These are phyloP conservation scores for Notocelia uddmanniana DNA, from an alignment of 2,888 invertebrate species.

Conservation along the genomic window DNA sequence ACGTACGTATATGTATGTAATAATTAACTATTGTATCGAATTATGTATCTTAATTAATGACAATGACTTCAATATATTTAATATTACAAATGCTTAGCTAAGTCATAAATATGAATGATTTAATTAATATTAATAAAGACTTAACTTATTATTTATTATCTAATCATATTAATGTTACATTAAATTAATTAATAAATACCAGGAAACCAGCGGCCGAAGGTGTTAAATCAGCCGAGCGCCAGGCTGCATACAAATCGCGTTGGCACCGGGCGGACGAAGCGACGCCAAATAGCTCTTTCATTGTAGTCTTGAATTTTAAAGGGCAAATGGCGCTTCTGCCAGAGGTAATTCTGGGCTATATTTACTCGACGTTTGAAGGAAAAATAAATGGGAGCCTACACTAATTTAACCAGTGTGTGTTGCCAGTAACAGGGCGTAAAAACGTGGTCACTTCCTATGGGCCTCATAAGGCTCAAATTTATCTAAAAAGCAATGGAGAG, in stretches of 20 bases:
- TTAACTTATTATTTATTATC: conserved; percentile 25
- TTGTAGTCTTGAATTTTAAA: conserved; percentile 45
- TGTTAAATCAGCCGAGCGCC: conserved; percentile 35
- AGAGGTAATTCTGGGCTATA: conserved; percentile 9
- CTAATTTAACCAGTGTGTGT: too few relatives aligned
- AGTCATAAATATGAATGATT: conserved; percentile 11
- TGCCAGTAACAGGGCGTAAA: too few relatives aligned
- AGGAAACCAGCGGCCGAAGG: conserved; percentile 26
- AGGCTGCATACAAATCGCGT: conserved; percentile 41
- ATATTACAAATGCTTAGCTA: background rate
- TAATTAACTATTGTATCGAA: too few relatives aligned
- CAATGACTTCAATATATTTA: too few relatives aligned
- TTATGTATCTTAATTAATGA: too few relatives aligned
- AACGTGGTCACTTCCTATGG: too few relatives aligned
- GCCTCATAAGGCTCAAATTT: too few relatives aligned
- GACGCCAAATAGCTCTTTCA: conserved; percentile 43
- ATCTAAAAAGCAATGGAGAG: too few relatives aligned
- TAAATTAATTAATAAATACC: conserved; percentile 35
- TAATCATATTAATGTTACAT: conserved; percentile 4
- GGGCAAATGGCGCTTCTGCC: conserved; percentile 29
- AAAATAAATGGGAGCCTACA: too few relatives aligned
- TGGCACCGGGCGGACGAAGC: conserved; percentile 39
- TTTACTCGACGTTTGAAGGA: too few relatives aligned
- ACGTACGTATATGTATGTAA: too few relatives aligned
- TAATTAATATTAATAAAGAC: conserved; percentile 26